Evolutionary conservation across 1,140 invertebrate species (phyloP).

Genomic region (Ostrea edulis): DNA sequence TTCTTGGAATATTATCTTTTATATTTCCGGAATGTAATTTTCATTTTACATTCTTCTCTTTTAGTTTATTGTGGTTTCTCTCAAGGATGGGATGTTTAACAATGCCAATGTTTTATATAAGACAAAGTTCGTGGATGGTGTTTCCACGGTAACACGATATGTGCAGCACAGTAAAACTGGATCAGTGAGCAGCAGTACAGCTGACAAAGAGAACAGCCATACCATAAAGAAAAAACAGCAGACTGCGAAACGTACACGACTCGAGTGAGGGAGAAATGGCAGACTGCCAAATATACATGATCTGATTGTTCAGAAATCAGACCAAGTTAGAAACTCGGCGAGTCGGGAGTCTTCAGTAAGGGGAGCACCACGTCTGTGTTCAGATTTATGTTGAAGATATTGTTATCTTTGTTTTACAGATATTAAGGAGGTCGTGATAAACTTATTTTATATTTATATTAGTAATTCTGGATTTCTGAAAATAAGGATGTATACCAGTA

Average conservation of each 20-base stretch:
- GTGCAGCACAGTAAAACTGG: constrained; percentile 77
- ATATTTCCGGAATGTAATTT: too few relatives aligned
- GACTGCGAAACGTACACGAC: constrained; percentile 46
- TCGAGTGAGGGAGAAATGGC: not conserved
- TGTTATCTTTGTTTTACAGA: too few relatives aligned
- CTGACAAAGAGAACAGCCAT: constrained; percentile 55
- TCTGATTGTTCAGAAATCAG: too few relatives aligned
- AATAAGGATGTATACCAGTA: too few relatives aligned
- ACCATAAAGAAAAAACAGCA: constrained; percentile 54
- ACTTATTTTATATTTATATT: too few relatives aligned
- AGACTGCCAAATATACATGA: not conserved
- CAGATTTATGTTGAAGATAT: not conserved
- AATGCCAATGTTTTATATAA: constrained; percentile 99
- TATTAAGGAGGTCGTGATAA: too few relatives aligned
- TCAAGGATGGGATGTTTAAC: constrained; percentile 99
- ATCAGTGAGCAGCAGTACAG: not conserved
- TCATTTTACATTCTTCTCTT: constrained; percentile 68
- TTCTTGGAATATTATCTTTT: too few relatives aligned
- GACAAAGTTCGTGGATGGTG: constrained; percentile 96
- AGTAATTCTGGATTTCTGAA: too few relatives aligned
- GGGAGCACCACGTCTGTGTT: not conserved
- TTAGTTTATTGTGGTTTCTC: constrained; percentile 98
- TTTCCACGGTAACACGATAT: constrained; percentile 90
- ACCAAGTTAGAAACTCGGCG: not conserved
- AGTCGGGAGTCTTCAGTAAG: not conserved